Base-by-base conservation (phyloP, 1,140 invertebrate genomes). In the Platyscapa corneri region DNA sequence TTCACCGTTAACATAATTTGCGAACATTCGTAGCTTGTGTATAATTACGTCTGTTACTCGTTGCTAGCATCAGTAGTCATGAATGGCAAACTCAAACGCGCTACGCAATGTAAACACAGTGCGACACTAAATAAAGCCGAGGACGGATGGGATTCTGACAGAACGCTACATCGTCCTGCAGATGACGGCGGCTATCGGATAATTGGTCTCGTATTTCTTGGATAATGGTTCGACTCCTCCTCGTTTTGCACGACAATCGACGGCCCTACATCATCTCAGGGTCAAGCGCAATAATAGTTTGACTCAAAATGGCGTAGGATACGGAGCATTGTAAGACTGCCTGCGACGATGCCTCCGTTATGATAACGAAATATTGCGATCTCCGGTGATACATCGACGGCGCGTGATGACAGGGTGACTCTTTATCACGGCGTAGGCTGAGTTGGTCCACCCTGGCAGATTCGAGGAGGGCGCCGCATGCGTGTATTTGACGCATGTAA, bases 161-260 rank as follows among this genome's bases (percentile, higher is more conserved):
- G 6, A 74, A 20, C 37, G 1, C 23, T 42, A 14, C 23, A 32
- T 74, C 67, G 20, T 42, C 23, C 27, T 74, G 27, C 27, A 10
- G 39, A 42, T 42, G 37, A 42, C 37, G 39, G 27, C 27, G 79
- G 8, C 12, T 42, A 74, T 34, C 67, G 74, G 34, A 60, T 80
- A 84, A 80, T 80, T 85, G 83, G 77, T 56, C 65, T 85, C 83
- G 77, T 70, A 85, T 85, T 85, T 85, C 77, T 64, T 46, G 32
- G 18, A 23, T 18, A 49, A 32, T 60, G 37, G 18, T 34, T 20
- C 32, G 18, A 37, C 67, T 70, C 18, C 32, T 20, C 34, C 67
- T 70, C 7, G 34, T 8, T 6, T 42, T 7, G 23, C 37, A 42
- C 42, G 20, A 20, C 32, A 39, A 46, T 60, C 18, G 49, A 32